Conservation (phyloP, 1,140 invertebrate genomes). For the Eupeodes corollae region DNA sequence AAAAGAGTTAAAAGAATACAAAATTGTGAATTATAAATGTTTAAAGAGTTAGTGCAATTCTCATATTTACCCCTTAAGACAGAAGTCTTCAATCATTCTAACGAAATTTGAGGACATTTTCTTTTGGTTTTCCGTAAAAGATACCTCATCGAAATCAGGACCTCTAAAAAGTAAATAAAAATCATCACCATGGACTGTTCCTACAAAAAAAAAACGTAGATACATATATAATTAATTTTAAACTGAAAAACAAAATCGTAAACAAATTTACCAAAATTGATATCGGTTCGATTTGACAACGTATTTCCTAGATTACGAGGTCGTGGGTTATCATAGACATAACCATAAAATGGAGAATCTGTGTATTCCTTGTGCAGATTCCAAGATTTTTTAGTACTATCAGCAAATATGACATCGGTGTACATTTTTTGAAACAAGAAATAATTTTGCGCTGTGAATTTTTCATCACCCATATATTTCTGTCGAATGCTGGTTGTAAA, state of each 20-base stretch:
- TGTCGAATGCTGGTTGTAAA: too few relatives aligned
- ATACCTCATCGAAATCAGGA: too few relatives aligned
- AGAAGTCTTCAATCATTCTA: too few relatives aligned
- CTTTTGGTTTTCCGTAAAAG: too few relatives aligned
- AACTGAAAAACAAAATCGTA: too few relatives aligned
- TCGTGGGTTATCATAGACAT: conserved; percentile 21
- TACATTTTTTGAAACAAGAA: conserved; percentile 13
- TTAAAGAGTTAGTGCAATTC: too few relatives aligned
- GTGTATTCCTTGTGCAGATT: conserved; percentile 11
- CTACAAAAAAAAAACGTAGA: conserved; percentile 6
- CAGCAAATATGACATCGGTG: conserved; percentile 20
- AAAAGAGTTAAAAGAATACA: too few relatives aligned
- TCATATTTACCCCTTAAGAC: too few relatives aligned
- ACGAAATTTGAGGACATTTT: too few relatives aligned
- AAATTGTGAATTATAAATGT: too few relatives aligned
- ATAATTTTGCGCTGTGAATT: conserved; percentile 9
- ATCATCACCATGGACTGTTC: conserved; percentile 23
- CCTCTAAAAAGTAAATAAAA: conserved; percentile 14
- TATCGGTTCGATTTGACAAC: conserved; percentile 9
- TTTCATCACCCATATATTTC: too few relatives aligned
- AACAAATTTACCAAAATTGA: neutral
- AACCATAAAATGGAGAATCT: conserved; percentile 14
- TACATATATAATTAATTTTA: too few relatives aligned
- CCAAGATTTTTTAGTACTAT: conserved; percentile 12
- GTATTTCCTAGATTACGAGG: conserved; percentile 9